These are phyloP conservation scores for Epinephelus lanceolatus DNA, from an alignment of 2,113 vertebrate species.

Conservation along the genomic window DNA sequence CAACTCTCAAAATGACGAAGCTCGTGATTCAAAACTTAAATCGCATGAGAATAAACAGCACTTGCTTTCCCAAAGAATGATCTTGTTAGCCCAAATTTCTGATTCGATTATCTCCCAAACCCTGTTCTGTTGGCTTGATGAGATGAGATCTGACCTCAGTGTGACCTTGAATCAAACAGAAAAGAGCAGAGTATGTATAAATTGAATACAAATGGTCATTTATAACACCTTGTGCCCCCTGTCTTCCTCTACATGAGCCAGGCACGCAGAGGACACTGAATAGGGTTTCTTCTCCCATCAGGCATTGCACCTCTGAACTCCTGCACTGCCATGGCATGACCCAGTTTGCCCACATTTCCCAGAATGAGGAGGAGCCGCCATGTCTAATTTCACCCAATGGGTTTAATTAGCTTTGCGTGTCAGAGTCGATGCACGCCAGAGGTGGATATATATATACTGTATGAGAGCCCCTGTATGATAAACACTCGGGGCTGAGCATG, in stretches of 20 bases:
- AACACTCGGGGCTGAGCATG: constrained; percentile 25
- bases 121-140: neutral
- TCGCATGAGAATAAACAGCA: neutral
- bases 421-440: constrained; percentile 3
- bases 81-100: neutral
- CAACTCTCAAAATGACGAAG: neutral
- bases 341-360: constrained; percentile 53
- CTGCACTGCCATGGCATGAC: constrained; percentile 26
- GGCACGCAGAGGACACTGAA: neutral
- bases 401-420: constrained; percentile 57
- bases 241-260: neutral
- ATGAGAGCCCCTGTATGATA: constrained; percentile 25
- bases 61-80: neutral
- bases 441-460: constrained; percentile 33
- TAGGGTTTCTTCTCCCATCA: constrained; percentile 11
- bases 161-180: neutral
- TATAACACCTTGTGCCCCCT: neutral
- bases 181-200: neutral
- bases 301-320: constrained; percentile 21
- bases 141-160: neutral
- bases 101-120: neutral
- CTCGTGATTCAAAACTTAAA: neutral
- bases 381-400: constrained; percentile 43
- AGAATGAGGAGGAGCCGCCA: constrained; percentile 46
- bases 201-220: neutral